Evolutionary conservation across 2,113 vertebrate genomes (phyloP).

Genomic region (Ursus arctos): DNA sequence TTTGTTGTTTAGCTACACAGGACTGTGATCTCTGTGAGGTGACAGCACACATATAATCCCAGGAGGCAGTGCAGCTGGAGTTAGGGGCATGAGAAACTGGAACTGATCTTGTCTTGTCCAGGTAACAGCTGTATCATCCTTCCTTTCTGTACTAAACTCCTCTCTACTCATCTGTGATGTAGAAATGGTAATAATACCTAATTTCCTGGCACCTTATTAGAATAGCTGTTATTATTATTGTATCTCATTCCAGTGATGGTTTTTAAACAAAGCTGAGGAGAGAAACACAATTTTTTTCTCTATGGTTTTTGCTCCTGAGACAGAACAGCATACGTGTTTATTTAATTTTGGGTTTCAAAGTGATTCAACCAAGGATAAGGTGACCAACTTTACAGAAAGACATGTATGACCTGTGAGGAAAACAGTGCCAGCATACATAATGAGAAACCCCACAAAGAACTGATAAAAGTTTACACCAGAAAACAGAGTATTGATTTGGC

Average conservation of each 20-base stretch:
- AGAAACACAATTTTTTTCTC: not conserved
- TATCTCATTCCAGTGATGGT: not conserved
- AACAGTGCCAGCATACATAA: not conserved
- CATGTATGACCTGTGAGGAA: not conserved
- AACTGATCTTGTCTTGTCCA: not conserved
- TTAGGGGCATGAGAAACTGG: not conserved
- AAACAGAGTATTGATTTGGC: not conserved
- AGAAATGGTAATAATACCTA: not conserved
- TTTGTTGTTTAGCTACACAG: not conserved
- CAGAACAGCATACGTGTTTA: not conserved
- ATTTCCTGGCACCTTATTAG: not conserved
- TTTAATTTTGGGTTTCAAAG: not conserved
- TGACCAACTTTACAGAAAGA: not conserved
- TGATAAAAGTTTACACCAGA: not conserved
- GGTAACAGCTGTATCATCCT: not conserved
- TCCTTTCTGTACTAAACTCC: not conserved
- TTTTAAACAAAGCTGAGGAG: conserved; percentile 43
- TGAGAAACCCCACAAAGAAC: not conserved
- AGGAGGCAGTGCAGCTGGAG: not conserved
- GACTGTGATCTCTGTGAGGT: not conserved
- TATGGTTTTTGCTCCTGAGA: conserved; percentile 39
- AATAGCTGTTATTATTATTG: not conserved
- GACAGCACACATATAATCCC: not conserved
- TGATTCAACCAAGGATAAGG: not conserved
- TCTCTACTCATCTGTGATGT: not conserved